phyloP scores from a whole-genome alignment of 1,140 invertebrate genomes.

The Bombus confusus region DNA sequence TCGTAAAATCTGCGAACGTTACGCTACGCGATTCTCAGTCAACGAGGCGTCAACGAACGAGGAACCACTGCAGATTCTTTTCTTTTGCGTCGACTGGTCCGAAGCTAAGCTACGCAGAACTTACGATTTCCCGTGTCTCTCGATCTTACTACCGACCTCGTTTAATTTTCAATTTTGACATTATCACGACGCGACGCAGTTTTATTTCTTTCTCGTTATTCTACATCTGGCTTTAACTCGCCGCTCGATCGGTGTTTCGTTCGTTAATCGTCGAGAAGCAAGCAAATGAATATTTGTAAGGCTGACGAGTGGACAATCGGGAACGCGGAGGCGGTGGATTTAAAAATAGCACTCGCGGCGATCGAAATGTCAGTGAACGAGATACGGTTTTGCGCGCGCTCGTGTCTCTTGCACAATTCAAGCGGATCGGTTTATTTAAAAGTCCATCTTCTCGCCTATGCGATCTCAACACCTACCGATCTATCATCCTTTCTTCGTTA shows the following conservation, averaged over 20 bases:
- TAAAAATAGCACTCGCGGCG: constrained; percentile 23
- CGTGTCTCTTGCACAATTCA: constrained; percentile 23
- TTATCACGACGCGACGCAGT: not conserved
- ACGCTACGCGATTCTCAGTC: not conserved
- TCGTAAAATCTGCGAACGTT: not conserved
- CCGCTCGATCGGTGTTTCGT: not conserved
- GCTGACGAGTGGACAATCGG: not conserved
- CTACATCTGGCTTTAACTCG: too few relatives aligned
- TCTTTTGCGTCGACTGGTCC: too few relatives aligned
- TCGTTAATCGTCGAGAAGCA: not conserved
- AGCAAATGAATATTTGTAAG: not conserved
- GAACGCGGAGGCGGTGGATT: not conserved
- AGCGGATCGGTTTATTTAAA: constrained; percentile 26
- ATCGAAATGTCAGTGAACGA: constrained; percentile 46
- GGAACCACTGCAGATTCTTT: not conserved
- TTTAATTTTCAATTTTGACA: not conserved
- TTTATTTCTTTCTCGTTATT: not conserved
- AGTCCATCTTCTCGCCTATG: not conserved
- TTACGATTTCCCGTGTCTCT: not conserved
- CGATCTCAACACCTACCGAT: not conserved
- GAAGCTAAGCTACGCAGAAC: not conserved
- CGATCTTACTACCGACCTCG: not conserved
- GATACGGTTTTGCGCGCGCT: not conserved
- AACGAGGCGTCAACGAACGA: constrained; percentile 7
- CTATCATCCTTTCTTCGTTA: not conserved